Base-by-base conservation (phyloP, 2,113 vertebrate species). In the Muntiacus reevesi region DNA sequence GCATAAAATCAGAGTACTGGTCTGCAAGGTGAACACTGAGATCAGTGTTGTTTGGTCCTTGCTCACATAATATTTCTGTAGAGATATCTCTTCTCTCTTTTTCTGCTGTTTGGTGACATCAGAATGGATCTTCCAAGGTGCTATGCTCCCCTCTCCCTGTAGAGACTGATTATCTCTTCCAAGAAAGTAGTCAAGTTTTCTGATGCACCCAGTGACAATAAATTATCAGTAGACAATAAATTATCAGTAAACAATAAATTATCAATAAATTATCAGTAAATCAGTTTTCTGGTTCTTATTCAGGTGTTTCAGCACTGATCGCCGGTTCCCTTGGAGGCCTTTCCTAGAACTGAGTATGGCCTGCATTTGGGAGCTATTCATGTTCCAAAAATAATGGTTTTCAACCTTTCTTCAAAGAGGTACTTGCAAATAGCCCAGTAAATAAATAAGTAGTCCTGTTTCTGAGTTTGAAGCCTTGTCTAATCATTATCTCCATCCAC, bases 91-190 rank as follows among this genome's bases (percentile, higher is more conserved):
- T 64, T 62, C 67, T 74, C 45, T n/a, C 15, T 4, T 62, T 91
- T 27, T 62, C 36, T 93, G 3, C 19, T 71, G 5, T 23, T 43
- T 36, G 40, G 78, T 54, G 36, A 55, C 19, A 67, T 83, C 55
- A 83, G 59, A 57, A 64, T 79, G 14, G 7, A 78, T 71, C 79
- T 78, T 30, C 36, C 62, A 25, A 47, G 8, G 15, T 47, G 5
- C 8, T n/a, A 36, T 1, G 0, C 1, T 79, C 13, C 25, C 6
- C 1, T 43, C 5, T n/a, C 7, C 59, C 16, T 57, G 1, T 8
- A 6, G 87, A 57, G 27, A 11, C n/a, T 50, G 15, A 60, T 36
- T 54, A 19, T 60, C 43, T 83, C 36, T 92, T 81, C 27, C n/a
- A 50, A 30, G 43, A 91, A 87, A 79, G 45, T 43, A 91, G 60